Conservation (phyloP, 37 sponge, comb jelly and placozoan genomes). For the Tethya wilhelma region DNA sequence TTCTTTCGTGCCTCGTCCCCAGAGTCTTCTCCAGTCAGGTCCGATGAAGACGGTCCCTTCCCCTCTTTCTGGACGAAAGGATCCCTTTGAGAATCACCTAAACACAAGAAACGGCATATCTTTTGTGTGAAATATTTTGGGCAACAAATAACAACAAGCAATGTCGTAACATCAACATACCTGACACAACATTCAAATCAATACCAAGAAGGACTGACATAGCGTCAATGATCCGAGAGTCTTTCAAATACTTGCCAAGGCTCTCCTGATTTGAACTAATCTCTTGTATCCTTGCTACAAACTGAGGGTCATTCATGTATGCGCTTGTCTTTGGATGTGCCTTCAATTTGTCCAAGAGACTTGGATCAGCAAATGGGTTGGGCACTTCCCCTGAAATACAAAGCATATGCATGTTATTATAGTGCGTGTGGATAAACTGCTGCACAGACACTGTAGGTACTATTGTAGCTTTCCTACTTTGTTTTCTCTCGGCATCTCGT, state of each 20-base stretch:
- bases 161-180: no score
- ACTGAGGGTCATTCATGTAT: constrained; percentile 63
- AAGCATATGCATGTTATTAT: no score
- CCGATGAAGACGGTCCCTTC: not conserved
- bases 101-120: no score
- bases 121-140: no score
- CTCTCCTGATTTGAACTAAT: constrained; percentile 20
- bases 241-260: constrained; percentile 33
- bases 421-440: no score
- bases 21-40: constrained; percentile 10
- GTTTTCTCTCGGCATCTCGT: no score
- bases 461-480: no score
- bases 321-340: constrained; percentile 52
- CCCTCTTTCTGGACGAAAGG: constrained; percentile 16
- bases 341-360: constrained; percentile 38
- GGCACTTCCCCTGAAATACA: constrained; percentile 10
- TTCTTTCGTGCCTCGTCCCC: not conserved
- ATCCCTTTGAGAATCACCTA: not conserved
- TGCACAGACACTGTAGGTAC: no score
- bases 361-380: constrained; percentile 73
- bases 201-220: constrained; percentile 65
- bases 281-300: constrained; percentile 45
- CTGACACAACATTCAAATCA: constrained; percentile 17
- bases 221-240: constrained; percentile 50
- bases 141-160: no score